These are phyloP conservation scores for Drosophila rellima DNA, from an alignment of 2,888 invertebrate species.

Conservation along the genomic window DNA sequence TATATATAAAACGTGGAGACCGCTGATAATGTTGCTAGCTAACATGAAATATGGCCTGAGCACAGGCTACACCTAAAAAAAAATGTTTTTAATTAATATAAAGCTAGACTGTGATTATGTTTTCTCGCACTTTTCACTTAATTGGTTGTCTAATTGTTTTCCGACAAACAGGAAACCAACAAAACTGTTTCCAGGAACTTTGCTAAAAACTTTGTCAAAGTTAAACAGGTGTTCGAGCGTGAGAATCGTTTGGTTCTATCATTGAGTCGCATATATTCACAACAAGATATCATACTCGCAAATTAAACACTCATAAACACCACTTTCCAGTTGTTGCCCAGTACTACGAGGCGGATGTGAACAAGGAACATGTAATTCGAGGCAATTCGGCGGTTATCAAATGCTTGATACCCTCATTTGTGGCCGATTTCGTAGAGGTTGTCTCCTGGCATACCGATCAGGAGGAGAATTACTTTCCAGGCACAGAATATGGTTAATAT, in stretches of 20 bases:
- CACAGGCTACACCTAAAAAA: slow-evolving; percentile 52
- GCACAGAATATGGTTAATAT: slow-evolving; percentile 83
- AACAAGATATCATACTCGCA: slow-evolving; percentile 13
- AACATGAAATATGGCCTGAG: slow-evolving; percentile 53
- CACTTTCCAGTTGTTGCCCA: slow-evolving; percentile 92
- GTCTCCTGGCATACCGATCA: slow-evolving; percentile 94
- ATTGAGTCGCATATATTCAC: slow-evolving; percentile 8
- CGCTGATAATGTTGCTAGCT: slow-evolving; percentile 49
- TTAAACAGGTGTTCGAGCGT: slow-evolving; percentile 52
- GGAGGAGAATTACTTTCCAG: slow-evolving; percentile 85
- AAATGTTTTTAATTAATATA: slow-evolving; percentile 43
- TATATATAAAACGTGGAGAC: slow-evolving; percentile 50
- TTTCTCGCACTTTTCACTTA: slow-evolving; percentile 51
- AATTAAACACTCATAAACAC: slow-evolving; percentile 24
- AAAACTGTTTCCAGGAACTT: slow-evolving; percentile 62
- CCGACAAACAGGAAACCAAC: slow-evolving; percentile 47
- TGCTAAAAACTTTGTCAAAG: slow-evolving; percentile 34
- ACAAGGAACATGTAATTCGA: slow-evolving; percentile 95
- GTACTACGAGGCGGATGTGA: slow-evolving; percentile 95
- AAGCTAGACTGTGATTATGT: slow-evolving; percentile 42
- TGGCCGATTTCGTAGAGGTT: slow-evolving; percentile 96
- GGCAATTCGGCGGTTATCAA: slow-evolving; percentile 95
- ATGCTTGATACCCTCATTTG: slow-evolving; percentile 96
- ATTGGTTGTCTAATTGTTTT: slow-evolving; percentile 67
- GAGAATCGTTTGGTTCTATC: slow-evolving; percentile 45